These are phyloP conservation scores for Drepana arcuata DNA, from an alignment of 1,140 invertebrate genomes.

Conservation along the genomic window DNA sequence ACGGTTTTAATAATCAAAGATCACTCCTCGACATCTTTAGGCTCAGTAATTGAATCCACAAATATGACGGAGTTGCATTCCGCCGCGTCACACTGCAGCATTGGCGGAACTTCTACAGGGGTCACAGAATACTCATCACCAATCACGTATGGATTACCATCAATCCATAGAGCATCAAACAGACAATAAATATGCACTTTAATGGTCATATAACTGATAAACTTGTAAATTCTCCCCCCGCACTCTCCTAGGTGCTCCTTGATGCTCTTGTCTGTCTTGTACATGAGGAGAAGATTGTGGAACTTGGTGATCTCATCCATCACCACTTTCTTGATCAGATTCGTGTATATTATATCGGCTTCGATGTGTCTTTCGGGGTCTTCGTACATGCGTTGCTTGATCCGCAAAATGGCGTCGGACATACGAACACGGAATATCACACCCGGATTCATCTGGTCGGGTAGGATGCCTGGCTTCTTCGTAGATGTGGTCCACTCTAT, in stretches of 20 bases:
- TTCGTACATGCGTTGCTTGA: slow-evolving; percentile 64
- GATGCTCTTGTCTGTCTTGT: slow-evolving; percentile 56
- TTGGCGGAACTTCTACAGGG: slow-evolving; percentile 49
- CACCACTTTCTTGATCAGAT: slow-evolving; percentile 56
- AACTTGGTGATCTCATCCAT: slow-evolving; percentile 66
- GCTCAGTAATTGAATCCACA: slow-evolving; percentile 57
- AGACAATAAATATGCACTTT: slow-evolving; percentile 61
- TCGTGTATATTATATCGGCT: slow-evolving; percentile 61
- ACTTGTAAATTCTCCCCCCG: slow-evolving; percentile 57
- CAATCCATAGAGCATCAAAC: slow-evolving; percentile 59
- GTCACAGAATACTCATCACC: slow-evolving; percentile 61
- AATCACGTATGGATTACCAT: slow-evolving; percentile 61
- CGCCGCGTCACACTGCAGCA: slow-evolving; percentile 55
- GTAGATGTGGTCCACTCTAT: slow-evolving; percentile 46
- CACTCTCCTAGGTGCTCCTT: slow-evolving; percentile 62
- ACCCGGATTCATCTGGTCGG: slow-evolving; percentile 59
- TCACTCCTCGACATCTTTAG: slow-evolving; percentile 53
- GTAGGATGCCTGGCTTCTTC: slow-evolving; percentile 43
- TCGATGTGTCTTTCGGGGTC: slow-evolving; percentile 58
- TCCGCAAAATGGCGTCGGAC: slow-evolving; percentile 55
- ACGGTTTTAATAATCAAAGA: slow-evolving; percentile 8
- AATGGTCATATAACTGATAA: slow-evolving; percentile 62
- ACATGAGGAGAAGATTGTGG: slow-evolving; percentile 54
- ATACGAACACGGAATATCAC: slow-evolving; percentile 58
- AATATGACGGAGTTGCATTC: slow-evolving; percentile 59